Evolutionary conservation across 2,888 invertebrate genomes (phyloP).

Genomic region (Geotrupes spiniger): DNA sequence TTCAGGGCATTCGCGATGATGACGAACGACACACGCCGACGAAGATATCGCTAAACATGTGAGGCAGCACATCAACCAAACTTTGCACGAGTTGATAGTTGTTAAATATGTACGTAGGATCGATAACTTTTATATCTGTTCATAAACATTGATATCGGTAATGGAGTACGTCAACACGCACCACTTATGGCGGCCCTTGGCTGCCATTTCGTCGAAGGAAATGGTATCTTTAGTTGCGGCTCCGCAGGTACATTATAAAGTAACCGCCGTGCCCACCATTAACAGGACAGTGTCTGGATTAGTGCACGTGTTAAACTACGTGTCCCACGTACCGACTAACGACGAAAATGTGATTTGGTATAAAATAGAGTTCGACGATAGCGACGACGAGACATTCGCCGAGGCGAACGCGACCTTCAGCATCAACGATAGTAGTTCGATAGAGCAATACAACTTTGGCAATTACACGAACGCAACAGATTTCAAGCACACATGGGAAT

Average conservation of each 20-base stretch:
- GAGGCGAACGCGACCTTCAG: conserved; percentile 21
- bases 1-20: too few species aligned
- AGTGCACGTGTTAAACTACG: conserved; percentile 15
- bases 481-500: conserved; percentile 54
- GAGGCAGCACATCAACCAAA: too few species aligned
- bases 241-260: conserved; percentile 13
- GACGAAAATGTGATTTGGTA: conserved; percentile 38
- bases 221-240: conserved; percentile 25
- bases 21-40: too few species aligned
- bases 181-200: conserved; percentile 39
- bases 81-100: too few species aligned
- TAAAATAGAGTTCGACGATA: conserved; percentile 34
- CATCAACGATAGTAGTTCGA: conserved; percentile 13
- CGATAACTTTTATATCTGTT: too few species aligned
- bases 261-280: conserved; percentile 1
- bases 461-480: conserved; percentile 35
- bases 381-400: conserved; percentile 14
- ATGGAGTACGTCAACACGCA: conserved; percentile 36
- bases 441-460: conserved; percentile 14
- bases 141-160: conserved; percentile 8
- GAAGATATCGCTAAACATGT: too few species aligned
- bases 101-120: too few species aligned
- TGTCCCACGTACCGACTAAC: conserved; percentile 12
- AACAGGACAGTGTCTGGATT: conserved; percentile 21
- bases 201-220: conserved; percentile 36